Conservation (phyloP, 64 coral and sea anemone genomes). For the Acropora tenuis region DNA sequence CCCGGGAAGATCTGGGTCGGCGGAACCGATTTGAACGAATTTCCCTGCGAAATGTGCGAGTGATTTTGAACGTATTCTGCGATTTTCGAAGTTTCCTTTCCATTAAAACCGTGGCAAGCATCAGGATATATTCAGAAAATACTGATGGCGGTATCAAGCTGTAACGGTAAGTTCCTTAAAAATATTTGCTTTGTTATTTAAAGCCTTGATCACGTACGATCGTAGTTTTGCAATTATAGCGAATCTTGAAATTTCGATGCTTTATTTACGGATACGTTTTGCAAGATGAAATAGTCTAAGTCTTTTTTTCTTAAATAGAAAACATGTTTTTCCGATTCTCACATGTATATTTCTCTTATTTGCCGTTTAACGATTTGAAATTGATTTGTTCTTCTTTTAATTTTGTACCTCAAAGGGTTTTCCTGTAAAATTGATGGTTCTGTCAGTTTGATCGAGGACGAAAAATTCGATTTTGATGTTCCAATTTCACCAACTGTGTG, state of each 20-base stretch:
- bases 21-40: conserved; percentile 24
- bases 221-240: too few relatives aligned
- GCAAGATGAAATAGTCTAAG: background rate
- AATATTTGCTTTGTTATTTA: background rate
- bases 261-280: background rate
- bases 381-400: background rate
- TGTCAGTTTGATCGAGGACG: conserved; percentile 68
- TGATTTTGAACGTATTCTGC: background rate
- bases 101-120: background rate
- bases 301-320: too few relatives aligned
- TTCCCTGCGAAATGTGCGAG: too few relatives aligned
- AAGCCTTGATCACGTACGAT: background rate
- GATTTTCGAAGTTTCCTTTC: background rate
- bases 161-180: conserved; percentile 6
- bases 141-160: background rate
- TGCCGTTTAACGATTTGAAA: background rate
- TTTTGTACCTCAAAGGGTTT: background rate
- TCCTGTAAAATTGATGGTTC: background rate
- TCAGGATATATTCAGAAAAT: background rate
- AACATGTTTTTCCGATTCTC: too few relatives aligned
- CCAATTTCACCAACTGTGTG: conserved; percentile 64
- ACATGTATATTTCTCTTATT: background rate
- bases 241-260: too few relatives aligned
- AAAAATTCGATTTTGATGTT: conserved; percentile 90
- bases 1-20: conserved; percentile 39